These are phyloP conservation scores for Drosophila helvetica DNA, from an alignment of 2,888 invertebrate species.

Conservation along the genomic window DNA sequence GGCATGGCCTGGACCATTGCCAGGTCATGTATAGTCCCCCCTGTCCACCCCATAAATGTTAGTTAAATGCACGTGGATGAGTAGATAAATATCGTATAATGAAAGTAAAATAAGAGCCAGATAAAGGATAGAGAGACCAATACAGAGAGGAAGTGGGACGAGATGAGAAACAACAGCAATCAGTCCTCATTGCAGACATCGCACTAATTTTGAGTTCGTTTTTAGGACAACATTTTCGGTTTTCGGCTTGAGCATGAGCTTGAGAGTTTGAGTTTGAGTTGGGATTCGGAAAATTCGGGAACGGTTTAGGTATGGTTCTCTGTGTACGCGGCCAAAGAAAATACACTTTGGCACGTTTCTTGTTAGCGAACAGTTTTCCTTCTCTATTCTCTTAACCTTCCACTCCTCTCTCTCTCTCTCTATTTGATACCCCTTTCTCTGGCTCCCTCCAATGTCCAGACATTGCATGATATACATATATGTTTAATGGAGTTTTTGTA, in stretches of 20 bases:
- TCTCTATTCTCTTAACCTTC: background rate
- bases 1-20: slow-evolving; percentile 26
- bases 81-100: slow-evolving; percentile 81
- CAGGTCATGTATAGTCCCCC: slow-evolving; percentile 18
- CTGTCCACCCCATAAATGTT: slow-evolving; percentile 64
- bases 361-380: slow-evolving; percentile 67
- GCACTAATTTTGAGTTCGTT: slow-evolving; percentile 73
- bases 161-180: slow-evolving; percentile 59
- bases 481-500: slow-evolving; percentile 33
- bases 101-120: slow-evolving; percentile 72
- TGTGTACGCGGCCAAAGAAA: slow-evolving; percentile 73
- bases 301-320: background rate
- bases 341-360: slow-evolving; percentile 80
- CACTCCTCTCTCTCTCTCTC: slow-evolving; percentile 15
- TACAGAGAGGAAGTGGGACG: background rate
- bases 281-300: slow-evolving; percentile 1
- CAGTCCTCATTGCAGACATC: slow-evolving; percentile 69
- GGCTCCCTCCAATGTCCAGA: slow-evolving; percentile 22
- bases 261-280: slow-evolving; percentile 25
- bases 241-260: slow-evolving; percentile 13
- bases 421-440: background rate
- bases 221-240: slow-evolving; percentile 51
- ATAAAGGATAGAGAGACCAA: slow-evolving; percentile 9
- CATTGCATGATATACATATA: slow-evolving; percentile 54
- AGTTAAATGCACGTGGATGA: slow-evolving; percentile 82